Percentiles rank a stretch among this genome's conserved stretches.
Conservation (phyloP, 2,113 vertebrate species). For the Xiphophorus maculatus region DNA sequence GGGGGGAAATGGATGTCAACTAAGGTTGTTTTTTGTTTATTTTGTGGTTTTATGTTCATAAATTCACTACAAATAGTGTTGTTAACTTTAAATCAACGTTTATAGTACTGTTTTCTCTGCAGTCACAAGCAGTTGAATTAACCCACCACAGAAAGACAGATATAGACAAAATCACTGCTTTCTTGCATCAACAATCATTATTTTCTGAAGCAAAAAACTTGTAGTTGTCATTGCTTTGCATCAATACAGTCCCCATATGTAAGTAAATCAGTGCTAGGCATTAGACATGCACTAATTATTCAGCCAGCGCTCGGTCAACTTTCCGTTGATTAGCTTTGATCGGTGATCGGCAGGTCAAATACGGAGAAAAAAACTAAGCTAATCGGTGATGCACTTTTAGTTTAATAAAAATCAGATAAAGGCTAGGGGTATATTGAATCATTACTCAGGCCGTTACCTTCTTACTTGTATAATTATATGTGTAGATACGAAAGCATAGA, state of each 20-base stretch:
- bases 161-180: background rate
- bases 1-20: background rate
- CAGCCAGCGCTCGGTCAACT: no score
- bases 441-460: background rate
- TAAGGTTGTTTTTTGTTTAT: background rate
- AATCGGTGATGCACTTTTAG: background rate
- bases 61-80: background rate
- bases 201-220: background rate
- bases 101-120: background rate
- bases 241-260: background rate
- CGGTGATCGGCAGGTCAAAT: background rate
- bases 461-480: no score
- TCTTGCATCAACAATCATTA: background rate
- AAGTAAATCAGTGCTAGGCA: background rate
- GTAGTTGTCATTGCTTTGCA: background rate
- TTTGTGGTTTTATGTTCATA: background rate
- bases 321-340: no score
- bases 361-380: background rate
- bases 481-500: no score
- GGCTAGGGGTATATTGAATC: background rate
- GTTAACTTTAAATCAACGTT: background rate
- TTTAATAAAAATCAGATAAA: background rate
- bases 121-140: background rate
- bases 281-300: background rate
- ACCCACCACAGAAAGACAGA: background rate